Evolutionary conservation across 2,113 vertebrate genomes (phyloP).

Genomic region (Pycnonotus jocosus): DNA sequence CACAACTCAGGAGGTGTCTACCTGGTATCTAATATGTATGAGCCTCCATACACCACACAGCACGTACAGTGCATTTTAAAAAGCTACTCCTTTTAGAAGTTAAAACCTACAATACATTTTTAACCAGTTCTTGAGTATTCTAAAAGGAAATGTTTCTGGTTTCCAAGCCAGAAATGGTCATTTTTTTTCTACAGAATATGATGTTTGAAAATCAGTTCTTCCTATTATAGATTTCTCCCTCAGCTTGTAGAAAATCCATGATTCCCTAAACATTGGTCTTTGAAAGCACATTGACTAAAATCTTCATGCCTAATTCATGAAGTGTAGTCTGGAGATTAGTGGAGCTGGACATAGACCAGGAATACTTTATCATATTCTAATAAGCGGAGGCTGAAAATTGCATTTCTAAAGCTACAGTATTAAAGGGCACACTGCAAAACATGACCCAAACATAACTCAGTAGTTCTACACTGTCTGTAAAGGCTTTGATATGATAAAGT

Average conservation of each 20-base stretch:
- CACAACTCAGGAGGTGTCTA: not conserved
- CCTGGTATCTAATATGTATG: constrained; percentile 48
- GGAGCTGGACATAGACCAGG: constrained; percentile 80
- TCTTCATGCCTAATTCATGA: constrained; percentile 94
- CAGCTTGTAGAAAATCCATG: constrained; percentile 84
- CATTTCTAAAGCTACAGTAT: constrained; percentile 98
- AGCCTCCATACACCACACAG: not conserved
- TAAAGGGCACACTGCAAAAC: constrained; percentile 92
- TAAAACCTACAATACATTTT: constrained; percentile 40
- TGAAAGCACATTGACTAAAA: constrained; percentile 87
- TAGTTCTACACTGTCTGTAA: constrained; percentile 84
- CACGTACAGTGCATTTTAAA: constrained; percentile 42
- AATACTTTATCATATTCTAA: constrained; percentile 99
- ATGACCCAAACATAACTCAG: constrained; percentile 88
- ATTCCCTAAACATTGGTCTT: constrained; percentile 86
- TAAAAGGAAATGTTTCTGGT: constrained; percentile 69
- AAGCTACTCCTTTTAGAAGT: constrained; percentile 46
- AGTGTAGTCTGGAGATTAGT: constrained; percentile 83
- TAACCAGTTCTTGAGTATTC: constrained; percentile 65
- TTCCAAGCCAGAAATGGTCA: constrained; percentile 72
- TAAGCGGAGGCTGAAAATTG: constrained; percentile 95
- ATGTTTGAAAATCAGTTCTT: constrained; percentile 84
- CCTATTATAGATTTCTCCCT: constrained; percentile 85
- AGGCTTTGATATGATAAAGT: constrained; percentile 97
- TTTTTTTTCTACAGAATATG: constrained; percentile 77